Base-by-base conservation (phyloP, 2,797 vertebrate genomes). In the Esox lucius region DNA sequence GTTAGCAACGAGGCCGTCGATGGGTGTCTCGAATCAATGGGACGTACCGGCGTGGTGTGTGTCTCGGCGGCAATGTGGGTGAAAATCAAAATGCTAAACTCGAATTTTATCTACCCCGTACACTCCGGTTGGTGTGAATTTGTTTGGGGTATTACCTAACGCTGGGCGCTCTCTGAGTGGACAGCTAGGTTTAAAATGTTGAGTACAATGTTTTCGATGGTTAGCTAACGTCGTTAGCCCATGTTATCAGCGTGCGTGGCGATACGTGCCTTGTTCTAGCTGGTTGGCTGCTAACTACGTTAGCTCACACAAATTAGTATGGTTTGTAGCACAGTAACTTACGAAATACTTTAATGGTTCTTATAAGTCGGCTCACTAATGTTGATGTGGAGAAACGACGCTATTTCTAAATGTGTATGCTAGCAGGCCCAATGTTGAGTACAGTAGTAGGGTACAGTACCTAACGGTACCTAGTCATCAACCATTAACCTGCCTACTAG, bases 11-110 rank as follows among this genome's bases (percentile, higher is more conserved):
- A 77, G 67, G 78, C 66, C 56, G 48, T 78, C n/a, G 68, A 24
- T 56, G 31, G 2, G 62, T 35, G 39, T 39, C 17, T 51, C 9
- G 75, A 73, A 72, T 77, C 72, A 72, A 78, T 73, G 77, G 49
- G 67, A 70, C 61, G 19, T 19, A 77, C 77, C 76, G 68, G 78
- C 78, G 83, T 76, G 87, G 70, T 78, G 67, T 39, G 16, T 64
- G 61, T 16, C 46, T 51, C 51, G 16, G 51, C 19, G 19, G 6
- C 17, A 19, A n/a, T 19, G 22, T 61, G 56, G 56, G 56, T 61
- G 56, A 24, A 11, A 26, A 61, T 61, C 56, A 61, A 61, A 61
- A 61, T 13, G 22, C 11, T 22, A 24, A 61, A 13, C 11, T 4
- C 1, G 2, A 24, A 26, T 61, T 24, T 12, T 61, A 61, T 4